Evolutionary conservation across 1,140 invertebrate genomes (phyloP).

Genomic region (Drosophila ercepeae): DNA sequence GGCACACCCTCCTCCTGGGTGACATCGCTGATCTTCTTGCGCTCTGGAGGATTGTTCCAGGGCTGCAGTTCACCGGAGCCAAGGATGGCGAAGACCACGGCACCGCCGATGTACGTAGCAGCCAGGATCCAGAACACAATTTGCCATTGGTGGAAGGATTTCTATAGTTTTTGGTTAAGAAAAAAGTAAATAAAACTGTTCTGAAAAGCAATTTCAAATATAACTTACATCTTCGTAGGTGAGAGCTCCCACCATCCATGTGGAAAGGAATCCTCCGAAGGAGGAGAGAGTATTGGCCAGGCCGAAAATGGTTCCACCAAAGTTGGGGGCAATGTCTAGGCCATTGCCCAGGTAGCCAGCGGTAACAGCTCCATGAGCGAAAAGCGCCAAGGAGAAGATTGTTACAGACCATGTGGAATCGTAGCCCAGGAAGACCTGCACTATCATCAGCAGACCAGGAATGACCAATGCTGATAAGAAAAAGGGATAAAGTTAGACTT

Average conservation of each 20-base stretch:
- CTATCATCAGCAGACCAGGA: conserved; percentile 88
- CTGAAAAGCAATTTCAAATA: not conserved
- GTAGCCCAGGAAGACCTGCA: conserved; percentile 88
- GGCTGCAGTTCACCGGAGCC: conserved; percentile 89
- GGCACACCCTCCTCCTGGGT: conserved; percentile 78
- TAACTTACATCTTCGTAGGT: conserved; percentile 89
- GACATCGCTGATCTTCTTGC: conserved; percentile 59
- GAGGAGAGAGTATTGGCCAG: conserved; percentile 95
- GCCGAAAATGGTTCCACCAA: conserved; percentile 95
- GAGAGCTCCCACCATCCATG: conserved; percentile 92
- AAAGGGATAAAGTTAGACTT: too few species aligned
- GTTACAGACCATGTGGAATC: conserved; percentile 88
- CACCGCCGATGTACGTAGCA: conserved; percentile 88
- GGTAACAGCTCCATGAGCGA: conserved; percentile 93
- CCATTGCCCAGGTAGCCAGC: conserved; percentile 95
- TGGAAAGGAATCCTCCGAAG: conserved; percentile 93
- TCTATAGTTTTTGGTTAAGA: conserved; percentile 84
- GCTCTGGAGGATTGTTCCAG: conserved; percentile 83
- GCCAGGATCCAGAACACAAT: conserved; percentile 93
- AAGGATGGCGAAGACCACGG: conserved; percentile 88
- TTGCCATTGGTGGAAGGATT: conserved; percentile 91
- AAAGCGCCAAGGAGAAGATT: conserved; percentile 91
- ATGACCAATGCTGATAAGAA: conserved; percentile 85
- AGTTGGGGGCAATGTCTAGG: conserved; percentile 95
- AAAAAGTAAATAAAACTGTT: conserved; percentile 13